Conservation (phyloP, 2,888 invertebrate genomes). For the Apotomis turbidana region DNA sequence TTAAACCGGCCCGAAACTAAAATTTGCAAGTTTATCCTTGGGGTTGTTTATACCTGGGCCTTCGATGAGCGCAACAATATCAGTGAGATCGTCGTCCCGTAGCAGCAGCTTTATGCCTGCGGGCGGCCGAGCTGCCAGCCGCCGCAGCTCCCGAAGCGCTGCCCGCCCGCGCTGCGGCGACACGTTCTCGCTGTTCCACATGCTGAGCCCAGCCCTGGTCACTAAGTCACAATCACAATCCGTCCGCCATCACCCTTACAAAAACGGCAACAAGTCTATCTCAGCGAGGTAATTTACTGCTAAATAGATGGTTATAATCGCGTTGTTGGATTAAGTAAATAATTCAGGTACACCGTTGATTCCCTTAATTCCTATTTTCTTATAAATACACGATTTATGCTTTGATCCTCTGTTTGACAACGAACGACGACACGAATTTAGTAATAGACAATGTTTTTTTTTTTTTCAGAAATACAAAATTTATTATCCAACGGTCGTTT, state of each 20-base stretch:
- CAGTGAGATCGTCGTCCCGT: conserved; percentile 96
- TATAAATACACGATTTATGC: conserved; percentile 20
- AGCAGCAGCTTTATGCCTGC: conserved; percentile 95
- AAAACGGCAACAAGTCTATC: conserved; percentile 3
- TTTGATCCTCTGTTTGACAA: conserved; percentile 33
- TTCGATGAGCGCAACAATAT: conserved; percentile 95
- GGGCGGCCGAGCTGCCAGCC: conserved; percentile 91
- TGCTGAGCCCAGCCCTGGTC: conserved; percentile 53
- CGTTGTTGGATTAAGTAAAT: conserved; percentile 20
- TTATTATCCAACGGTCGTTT: conserved; percentile 29
- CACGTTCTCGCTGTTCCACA: conserved; percentile 97
- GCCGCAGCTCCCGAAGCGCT: conserved; percentile 93
- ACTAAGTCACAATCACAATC: conserved; percentile 19
- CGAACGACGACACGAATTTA: conserved; percentile 24
- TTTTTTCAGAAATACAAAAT: conserved; percentile 34
- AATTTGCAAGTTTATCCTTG: no score
- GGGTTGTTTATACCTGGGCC: conserved; percentile 85
- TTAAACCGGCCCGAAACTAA: not conserved
- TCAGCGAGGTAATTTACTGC: not conserved
- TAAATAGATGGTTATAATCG: conserved; percentile 23
- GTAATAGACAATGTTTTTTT: conserved; percentile 11
- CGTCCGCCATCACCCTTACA: conserved; percentile 16
- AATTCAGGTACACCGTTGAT: conserved; percentile 1
- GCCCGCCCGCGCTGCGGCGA: conserved; percentile 94
- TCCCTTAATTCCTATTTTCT: conserved; percentile 6